These are phyloP conservation scores for Sebastes ruberrimus DNA, from an alignment of 2,797 vertebrate species.

Conservation along the genomic window DNA sequence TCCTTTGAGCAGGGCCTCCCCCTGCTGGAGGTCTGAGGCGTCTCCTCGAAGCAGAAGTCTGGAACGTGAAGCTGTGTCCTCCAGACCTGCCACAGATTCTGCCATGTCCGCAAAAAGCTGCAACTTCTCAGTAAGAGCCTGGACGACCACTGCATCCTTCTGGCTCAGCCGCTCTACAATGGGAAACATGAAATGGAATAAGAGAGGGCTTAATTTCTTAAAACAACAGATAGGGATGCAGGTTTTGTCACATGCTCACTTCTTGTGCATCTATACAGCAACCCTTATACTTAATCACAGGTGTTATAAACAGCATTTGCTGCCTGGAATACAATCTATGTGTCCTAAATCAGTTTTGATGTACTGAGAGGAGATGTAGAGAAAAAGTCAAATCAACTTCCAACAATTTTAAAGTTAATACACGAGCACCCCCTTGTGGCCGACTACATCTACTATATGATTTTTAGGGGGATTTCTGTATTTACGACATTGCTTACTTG, in stretches of 20 bases:
- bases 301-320: neutral
- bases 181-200: neutral
- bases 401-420: neutral
- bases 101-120: conserved; percentile 92
- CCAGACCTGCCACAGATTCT: conserved; percentile 82
- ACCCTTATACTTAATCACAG: neutral
- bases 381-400: neutral
- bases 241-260: neutral
- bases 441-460: neutral
- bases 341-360: neutral
- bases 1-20: conserved; percentile 88
- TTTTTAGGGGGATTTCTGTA: neutral
- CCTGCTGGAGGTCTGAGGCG: conserved; percentile 87
- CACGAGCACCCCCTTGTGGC: conserved; percentile 63
- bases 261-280: neutral
- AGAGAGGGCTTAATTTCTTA: neutral
- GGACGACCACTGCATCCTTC: conserved; percentile 88
- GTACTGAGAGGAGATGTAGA: neutral
- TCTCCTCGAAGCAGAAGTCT: conserved; percentile 87
- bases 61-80: conserved; percentile 74
- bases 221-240: neutral
- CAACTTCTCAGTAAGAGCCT: conserved; percentile 90
- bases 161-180: conserved; percentile 84
- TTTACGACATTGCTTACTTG: neutral
- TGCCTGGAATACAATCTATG: no score